These are phyloP conservation scores for Cyphomyrus plagiostoma DNA, from an alignment of 2,113 vertebrate genomes.

Conservation along the genomic window DNA sequence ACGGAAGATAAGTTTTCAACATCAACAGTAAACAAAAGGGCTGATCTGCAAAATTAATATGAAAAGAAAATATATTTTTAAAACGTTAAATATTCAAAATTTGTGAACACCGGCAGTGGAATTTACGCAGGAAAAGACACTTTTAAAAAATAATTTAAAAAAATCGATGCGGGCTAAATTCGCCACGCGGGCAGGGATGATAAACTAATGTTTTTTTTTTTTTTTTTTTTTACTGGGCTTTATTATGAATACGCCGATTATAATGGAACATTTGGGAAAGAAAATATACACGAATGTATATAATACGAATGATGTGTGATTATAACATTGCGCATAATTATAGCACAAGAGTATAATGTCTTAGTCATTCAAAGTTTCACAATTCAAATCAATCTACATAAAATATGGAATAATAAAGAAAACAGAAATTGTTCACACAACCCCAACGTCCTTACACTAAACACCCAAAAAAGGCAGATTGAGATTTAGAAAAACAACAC, in stretches of 20 bases:
- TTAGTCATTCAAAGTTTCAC: background rate
- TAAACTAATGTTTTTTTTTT: too few relatives aligned
- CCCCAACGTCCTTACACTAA: background rate
- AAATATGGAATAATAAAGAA: background rate
- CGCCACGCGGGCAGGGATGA: too few relatives aligned
- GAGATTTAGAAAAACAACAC: background rate
- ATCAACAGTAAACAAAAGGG: too few relatives aligned
- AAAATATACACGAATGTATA: background rate
- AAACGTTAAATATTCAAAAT: too few relatives aligned
- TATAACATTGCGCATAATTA: background rate
- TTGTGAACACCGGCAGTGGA: too few relatives aligned
- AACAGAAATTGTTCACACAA: background rate
- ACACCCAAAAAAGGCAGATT: background rate
- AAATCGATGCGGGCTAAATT: too few relatives aligned
- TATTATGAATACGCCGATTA: background rate
- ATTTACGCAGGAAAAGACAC: too few relatives aligned
- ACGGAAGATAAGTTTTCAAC: too few relatives aligned
- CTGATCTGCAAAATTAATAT: too few relatives aligned
- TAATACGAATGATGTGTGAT: background rate
- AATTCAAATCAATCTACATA: background rate
- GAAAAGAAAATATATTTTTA: too few relatives aligned
- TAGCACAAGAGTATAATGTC: background rate
- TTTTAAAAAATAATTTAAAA: too few relatives aligned
- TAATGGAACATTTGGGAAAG: background rate
- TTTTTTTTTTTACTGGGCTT: too few relatives aligned